Percentiles rank a stretch among this genome's conserved stretches.
Evolutionary conservation across 2,888 invertebrate genomes (phyloP).

Genomic region (Drosophila hamatofila): DNA sequence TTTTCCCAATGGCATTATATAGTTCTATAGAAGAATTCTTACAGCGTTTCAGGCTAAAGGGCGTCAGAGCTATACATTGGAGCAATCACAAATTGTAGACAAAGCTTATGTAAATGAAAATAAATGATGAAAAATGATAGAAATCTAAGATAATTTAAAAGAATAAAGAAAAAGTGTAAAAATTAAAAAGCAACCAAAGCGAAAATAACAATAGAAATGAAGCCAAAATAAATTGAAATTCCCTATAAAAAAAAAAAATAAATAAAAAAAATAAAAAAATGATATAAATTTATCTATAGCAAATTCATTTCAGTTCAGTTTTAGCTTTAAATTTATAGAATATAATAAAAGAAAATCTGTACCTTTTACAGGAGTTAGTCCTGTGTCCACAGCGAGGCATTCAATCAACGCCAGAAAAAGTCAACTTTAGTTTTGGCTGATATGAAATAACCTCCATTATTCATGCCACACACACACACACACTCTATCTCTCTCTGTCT

Average conservation of each 20-base stretch:
- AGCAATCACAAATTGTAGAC: too few relatives aligned
- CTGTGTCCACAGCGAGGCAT: slow-evolving; percentile 25
- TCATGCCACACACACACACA: slow-evolving; percentile 30
- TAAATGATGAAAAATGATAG: too few relatives aligned
- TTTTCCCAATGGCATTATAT: too few relatives aligned
- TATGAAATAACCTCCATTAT: slow-evolving; percentile 58
- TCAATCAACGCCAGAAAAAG: slow-evolving; percentile 61
- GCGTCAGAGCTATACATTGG: too few relatives aligned
- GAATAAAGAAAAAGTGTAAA: too few relatives aligned
- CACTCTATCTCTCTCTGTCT: not conserved
- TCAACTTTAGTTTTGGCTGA: slow-evolving; percentile 62
- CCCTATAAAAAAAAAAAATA: too few relatives aligned
- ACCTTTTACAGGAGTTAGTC: not conserved
- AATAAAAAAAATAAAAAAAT: slow-evolving; percentile 2
- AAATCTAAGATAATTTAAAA: too few relatives aligned
- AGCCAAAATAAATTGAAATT: slow-evolving; percentile 37
- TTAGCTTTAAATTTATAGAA: slow-evolving; percentile 5
- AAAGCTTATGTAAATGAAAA: too few relatives aligned
- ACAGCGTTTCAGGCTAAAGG: too few relatives aligned
- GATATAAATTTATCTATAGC: not conserved
- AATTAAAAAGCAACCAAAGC: too few relatives aligned
- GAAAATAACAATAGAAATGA: not conserved
- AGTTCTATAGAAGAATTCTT: too few relatives aligned
- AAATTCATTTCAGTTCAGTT: not conserved
- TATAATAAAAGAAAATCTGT: slow-evolving; percentile 14